Evolutionary conservation across 2,888 invertebrate genomes (phyloP), one percentile per base, ranked within the genome.

Genomic region (Cephus nigrinus): DNA sequence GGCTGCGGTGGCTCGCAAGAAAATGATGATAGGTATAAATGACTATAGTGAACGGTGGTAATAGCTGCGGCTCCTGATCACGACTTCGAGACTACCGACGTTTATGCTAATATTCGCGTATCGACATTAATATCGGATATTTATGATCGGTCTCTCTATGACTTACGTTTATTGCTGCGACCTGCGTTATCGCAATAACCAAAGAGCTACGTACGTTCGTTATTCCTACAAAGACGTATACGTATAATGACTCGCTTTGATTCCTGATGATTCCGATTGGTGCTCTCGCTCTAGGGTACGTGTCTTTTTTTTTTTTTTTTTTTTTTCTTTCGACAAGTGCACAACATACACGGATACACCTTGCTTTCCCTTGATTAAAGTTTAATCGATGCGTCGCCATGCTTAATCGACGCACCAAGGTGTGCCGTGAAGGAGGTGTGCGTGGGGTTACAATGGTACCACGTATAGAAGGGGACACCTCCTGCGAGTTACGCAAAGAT

Each of bases 81-180:
- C 55, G 23, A 55, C 55, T 55, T 55, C 55, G 55, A 55, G 55
- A 55, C 55, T 23, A 55, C 23, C 85, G 86, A 88, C 85, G 85
- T 85, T 89, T 91, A 91, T 91, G 91, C 88, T 91, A 91, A 91
- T 91, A 88, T 85, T 78, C 82, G 83, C 86, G 84, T 90, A 90
- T 89, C 89, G 87, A 89, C 89, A 89, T 90, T 91, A 91, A 91
- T 90, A 91, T 90, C 88, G 86, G 86, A 85, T 90, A 90, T 91
- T 91, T 91, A 91, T 90, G 90, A 90, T 89, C 88, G 83, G 77
- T 84, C 84, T 84, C 83, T 84, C 84, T 89, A 90, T 89, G 91
- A 90, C 86, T 90, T 91, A 91, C 86, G 89, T 88, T 89, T 87
- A 86, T 89, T 89, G 88, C 90, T 90, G 90, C 89, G 89, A 89